Evolutionary conservation across 2,888 invertebrate genomes (phyloP).

Genomic region (Oxytorus armatus): DNA sequence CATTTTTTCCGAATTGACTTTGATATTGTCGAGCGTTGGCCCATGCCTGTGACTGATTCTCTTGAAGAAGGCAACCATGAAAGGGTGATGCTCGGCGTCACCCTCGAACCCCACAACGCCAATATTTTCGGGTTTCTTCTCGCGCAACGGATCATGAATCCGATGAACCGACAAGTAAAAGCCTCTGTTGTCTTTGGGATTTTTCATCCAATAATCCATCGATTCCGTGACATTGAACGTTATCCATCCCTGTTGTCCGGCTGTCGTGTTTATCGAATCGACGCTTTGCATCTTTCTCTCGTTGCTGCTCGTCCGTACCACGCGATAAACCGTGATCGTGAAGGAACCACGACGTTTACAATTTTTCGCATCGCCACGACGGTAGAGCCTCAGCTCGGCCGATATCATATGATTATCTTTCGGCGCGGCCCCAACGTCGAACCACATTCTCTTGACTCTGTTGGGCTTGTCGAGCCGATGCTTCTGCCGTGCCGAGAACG

Average conservation of each 20-base stretch:
- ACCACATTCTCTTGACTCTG: constrained; percentile 93
- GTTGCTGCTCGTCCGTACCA: constrained; percentile 87
- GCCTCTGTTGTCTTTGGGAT: constrained; percentile 92
- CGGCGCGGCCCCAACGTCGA: constrained; percentile 94
- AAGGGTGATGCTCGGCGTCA: constrained; percentile 93
- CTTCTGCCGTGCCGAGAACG: constrained; percentile 87
- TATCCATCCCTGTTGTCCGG: constrained; percentile 92
- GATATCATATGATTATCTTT: constrained; percentile 91
- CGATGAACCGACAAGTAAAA: constrained; percentile 91
- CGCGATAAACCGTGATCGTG: constrained; percentile 87
- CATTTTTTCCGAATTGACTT: constrained; percentile 85
- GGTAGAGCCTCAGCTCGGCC: constrained; percentile 93
- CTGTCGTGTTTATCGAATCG: constrained; percentile 89
- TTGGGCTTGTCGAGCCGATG: constrained; percentile 91
- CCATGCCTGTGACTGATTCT: constrained; percentile 84
- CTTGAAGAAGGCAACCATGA: constrained; percentile 94
- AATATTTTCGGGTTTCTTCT: constrained; percentile 92
- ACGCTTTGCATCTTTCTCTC: constrained; percentile 89
- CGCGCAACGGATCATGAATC: constrained; percentile 88
- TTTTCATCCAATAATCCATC: constrained; percentile 90
- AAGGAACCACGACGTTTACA: constrained; percentile 85
- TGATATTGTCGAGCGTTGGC: constrained; percentile 82
- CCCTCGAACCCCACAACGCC: constrained; percentile 91
- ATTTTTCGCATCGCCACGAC: constrained; percentile 85
- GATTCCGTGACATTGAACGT: constrained; percentile 92